Evolutionary conservation across 2,113 vertebrate genomes (phyloP).

Genomic region (Condylura cristata): DNA sequence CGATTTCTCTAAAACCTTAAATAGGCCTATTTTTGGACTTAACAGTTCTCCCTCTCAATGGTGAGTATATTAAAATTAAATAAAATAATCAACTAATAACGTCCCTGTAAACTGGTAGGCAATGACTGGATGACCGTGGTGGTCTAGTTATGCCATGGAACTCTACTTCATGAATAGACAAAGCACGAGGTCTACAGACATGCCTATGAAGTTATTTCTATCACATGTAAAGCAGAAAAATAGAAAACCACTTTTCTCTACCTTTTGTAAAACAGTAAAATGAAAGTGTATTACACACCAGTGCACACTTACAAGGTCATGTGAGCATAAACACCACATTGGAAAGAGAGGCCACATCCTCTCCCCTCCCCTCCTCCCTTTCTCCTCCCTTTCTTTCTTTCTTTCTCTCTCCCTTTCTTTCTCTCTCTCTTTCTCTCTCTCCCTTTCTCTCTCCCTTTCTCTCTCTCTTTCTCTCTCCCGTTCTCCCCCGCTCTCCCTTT

Average conservation of each 20-base stretch:
- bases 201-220: neutral
- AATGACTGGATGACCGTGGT: no score
- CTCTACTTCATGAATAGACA: neutral
- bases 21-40: neutral
- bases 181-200: rapidly evolving
- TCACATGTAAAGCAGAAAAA: neutral
- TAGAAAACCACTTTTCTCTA: neutral
- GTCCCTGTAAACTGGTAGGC: neutral
- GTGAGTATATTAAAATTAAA: neutral
- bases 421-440: no score
- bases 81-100: neutral
- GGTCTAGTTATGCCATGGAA: neutral
- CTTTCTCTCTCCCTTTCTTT: neutral
- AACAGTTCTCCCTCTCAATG: neutral
- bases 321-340: rapidly evolving
- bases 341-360: neutral
- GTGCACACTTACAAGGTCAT: neutral
- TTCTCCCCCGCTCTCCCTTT: rapidly evolving
- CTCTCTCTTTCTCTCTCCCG: neutral
- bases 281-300: no score
- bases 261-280: neutral
- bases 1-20: neutral
- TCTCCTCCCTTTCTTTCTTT: neutral
- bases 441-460: neutral
- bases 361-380: neutral